Evolutionary conservation across 2,113 vertebrate species (phyloP), one percentile per base, ranked within the genome.

Genomic region (Caranx ignobilis): DNA sequence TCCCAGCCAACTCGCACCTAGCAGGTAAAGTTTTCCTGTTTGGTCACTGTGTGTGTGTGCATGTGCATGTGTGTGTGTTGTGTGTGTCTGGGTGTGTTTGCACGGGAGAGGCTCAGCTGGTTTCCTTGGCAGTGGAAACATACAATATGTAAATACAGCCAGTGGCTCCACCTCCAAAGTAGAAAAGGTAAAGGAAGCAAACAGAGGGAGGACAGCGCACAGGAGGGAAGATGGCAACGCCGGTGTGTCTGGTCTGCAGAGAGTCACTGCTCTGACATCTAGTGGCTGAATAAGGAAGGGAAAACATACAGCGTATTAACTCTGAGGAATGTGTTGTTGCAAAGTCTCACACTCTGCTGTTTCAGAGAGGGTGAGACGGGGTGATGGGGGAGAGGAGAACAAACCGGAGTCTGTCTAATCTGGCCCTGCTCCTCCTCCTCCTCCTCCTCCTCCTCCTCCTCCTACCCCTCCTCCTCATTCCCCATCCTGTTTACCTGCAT

Each of bases 11-110:
- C 39, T 87, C 63, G 50, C 26, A 37, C 39, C 54, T 68, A 76
- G 82, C 88, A 87, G 85, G 71, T 85, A 67, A 4, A 50, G 56
- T 77, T 90, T 94, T 94, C 92, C 92, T 93, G 93, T 89, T 93
- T 88, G 76, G 82, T 76, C 78, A 75, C 76, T 77, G 84, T 70
- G 52, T 62, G 56, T 66, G 26, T 61, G 41, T 54, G 72, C 55
- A 47, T 70, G 71, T 50, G 72, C 59, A 52, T 71, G 35, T 64
- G 62, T 79, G 55, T 66, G 34, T 57, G 83, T 50, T 54, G 72
- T 54, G 67, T 77, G 66, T 76, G 66, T 68, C 13, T 48, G 77
- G 68, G 79, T 72, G 85, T 89, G 81, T 91, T 90, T 91, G 81
- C 81, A 60, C 79, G 88, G 81, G 82, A 87, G 91, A 92, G 84